phyloP scores from a whole-genome alignment of 92 coral and sea anemone genomes.

The Porites cylindrica region DNA sequence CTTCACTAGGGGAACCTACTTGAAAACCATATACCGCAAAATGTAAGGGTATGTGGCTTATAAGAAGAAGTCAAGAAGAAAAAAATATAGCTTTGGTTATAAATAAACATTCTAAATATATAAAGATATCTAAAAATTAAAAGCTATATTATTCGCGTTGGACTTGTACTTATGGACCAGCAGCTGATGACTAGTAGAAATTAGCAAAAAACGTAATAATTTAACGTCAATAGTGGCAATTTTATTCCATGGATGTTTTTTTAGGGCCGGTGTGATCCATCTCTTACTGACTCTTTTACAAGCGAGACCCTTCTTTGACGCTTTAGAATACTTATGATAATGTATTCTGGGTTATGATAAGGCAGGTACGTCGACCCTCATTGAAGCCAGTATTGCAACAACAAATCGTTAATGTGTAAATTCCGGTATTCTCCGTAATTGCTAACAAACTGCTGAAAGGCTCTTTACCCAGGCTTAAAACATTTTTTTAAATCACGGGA shows the following conservation, averaged over 20 bases:
- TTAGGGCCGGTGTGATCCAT: background rate
- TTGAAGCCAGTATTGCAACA: background rate
- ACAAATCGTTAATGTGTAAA: background rate
- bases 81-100: conserved; percentile 29
- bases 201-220: background rate
- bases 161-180: too few species aligned
- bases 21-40: background rate
- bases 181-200: too few species aligned
- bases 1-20: background rate
- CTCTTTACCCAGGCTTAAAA: conserved; percentile 11
- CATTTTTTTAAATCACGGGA: background rate
- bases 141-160: conserved; percentile 3
- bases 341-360: background rate
- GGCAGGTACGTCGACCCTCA: background rate
- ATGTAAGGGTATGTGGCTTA: conserved; percentile 6
- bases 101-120: conserved; percentile 22
- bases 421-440: background rate
- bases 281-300: too few species aligned
- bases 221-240: background rate
- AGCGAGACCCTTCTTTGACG: background rate
- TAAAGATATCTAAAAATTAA: background rate
- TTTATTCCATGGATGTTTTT: background rate
- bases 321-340: background rate
- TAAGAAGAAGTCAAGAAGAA: background rate
- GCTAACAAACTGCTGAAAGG: conserved; percentile 16